Conservation (phyloP, 2,797 vertebrate species). For the Salarias fasciatus region DNA sequence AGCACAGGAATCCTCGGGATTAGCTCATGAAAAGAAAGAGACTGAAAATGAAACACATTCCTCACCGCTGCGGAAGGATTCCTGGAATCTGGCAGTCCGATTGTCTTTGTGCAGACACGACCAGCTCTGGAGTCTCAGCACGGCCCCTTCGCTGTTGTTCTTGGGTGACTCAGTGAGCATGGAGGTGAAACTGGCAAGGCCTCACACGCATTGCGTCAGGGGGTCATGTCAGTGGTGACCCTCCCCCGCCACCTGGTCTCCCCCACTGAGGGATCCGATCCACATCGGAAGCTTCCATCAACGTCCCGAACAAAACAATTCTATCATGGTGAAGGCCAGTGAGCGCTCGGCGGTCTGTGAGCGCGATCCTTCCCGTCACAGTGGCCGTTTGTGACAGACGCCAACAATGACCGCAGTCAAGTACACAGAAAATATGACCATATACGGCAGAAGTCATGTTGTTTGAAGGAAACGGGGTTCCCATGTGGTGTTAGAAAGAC, state of each 20-base stretch:
- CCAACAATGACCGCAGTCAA: background rate
- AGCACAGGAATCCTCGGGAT: constrained; percentile 49
- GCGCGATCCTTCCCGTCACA: constrained; percentile 34
- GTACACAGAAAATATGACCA: constrained; percentile 9
- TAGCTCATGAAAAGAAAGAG: constrained; percentile 30
- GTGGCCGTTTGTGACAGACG: constrained; percentile 6
- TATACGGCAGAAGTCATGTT: background rate
- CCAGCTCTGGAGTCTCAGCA: no score
- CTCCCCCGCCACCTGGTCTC: constrained; percentile 12
- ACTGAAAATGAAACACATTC: constrained; percentile 54
- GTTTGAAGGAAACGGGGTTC: constrained; percentile 18
- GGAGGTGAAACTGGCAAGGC: constrained; percentile 6
- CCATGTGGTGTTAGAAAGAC: constrained; percentile 8
- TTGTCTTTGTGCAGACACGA: constrained; percentile 18
- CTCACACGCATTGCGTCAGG: constrained; percentile 57
- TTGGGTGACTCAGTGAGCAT: constrained; percentile 55
- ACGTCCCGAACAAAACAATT: constrained; percentile 54
- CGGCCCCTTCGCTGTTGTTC: constrained; percentile 49
- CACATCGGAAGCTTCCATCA: constrained; percentile 19
- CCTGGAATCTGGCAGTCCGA: constrained; percentile 56
- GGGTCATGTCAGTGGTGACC: constrained; percentile 52
- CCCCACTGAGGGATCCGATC: constrained; percentile 15
- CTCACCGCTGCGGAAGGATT: constrained; percentile 11
- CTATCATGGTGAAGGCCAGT: constrained; percentile 3
- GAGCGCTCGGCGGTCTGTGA: background rate